Evolutionary conservation across 2,888 invertebrate genomes (phyloP).

Genomic region (Calephelis perditalis): DNA sequence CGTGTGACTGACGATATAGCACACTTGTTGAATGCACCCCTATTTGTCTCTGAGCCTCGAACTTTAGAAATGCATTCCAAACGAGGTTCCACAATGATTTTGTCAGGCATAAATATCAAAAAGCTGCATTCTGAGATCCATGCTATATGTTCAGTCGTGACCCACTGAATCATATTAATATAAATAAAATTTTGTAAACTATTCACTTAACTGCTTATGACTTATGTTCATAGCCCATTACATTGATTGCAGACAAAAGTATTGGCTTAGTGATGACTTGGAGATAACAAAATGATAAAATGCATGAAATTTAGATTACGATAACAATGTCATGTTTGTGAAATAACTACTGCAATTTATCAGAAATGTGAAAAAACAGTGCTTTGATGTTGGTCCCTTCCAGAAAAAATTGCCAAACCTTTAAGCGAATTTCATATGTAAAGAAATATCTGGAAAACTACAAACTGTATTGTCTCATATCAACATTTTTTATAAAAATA

Average conservation of each 20-base stretch:
- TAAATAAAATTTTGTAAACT: constrained; percentile 56
- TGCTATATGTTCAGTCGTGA: constrained; percentile 72
- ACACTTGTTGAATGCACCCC: constrained; percentile 52
- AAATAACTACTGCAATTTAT: constrained; percentile 44
- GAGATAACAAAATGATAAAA: constrained; percentile 50
- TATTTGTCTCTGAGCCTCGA: constrained; percentile 30
- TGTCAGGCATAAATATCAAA: constrained; percentile 51
- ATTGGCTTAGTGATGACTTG: constrained; percentile 44
- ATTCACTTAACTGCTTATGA: constrained; percentile 49
- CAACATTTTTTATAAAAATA: constrained; percentile 72
- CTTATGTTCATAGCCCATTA: constrained; percentile 63
- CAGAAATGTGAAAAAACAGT: constrained; percentile 41
- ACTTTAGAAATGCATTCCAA: constrained; percentile 37
- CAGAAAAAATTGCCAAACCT: constrained; percentile 59
- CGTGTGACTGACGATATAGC: constrained; percentile 66
- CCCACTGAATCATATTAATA: constrained; percentile 66
- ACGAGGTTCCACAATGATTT: constrained; percentile 42
- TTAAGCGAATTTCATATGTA: constrained; percentile 45
- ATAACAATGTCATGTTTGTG: constrained; percentile 38
- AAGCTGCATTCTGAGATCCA: constrained; percentile 77
- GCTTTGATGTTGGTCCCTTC: constrained; percentile 71
- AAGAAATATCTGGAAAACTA: constrained; percentile 56
- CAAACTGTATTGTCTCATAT: constrained; percentile 72
- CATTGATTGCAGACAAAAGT: constrained; percentile 45
- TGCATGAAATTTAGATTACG: constrained; percentile 49